Evolutionary conservation across 2,113 vertebrate genomes (phyloP).

Genomic region (Phaetusa simplex): DNA sequence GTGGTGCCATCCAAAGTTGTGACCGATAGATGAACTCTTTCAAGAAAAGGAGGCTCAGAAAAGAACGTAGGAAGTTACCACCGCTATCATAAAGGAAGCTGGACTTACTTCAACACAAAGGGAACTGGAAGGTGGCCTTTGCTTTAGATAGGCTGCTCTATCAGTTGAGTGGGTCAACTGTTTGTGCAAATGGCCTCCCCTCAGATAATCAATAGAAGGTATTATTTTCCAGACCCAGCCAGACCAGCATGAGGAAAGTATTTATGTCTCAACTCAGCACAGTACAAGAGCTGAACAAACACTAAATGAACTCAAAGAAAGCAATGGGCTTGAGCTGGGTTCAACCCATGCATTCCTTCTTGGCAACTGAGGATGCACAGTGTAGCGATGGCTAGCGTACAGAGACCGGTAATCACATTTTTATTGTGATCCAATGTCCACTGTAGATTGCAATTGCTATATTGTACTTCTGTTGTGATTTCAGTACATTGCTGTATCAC

Average conservation of each 20-base stretch:
- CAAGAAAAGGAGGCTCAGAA: background rate
- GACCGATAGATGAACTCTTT: background rate
- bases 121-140: background rate
- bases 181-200: background rate
- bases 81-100: background rate
- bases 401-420: background rate
- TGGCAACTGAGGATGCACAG: fast-evolving
- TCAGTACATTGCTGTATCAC: background rate
- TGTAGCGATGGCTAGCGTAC: background rate
- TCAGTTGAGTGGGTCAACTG: background rate
- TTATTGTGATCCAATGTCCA: background rate
- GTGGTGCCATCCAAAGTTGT: background rate
- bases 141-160: background rate
- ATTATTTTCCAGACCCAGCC: background rate
- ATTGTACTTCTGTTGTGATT: background rate
- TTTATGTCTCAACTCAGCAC: background rate
- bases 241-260: background rate
- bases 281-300: background rate
- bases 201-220: background rate
- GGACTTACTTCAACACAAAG: background rate
- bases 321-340: background rate
- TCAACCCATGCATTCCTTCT: fast-evolving
- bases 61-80: background rate
- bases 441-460: background rate
- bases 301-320: background rate